phyloP scores from a whole-genome alignment of 2,113 vertebrate species.

The Centropus bengalensis region DNA sequence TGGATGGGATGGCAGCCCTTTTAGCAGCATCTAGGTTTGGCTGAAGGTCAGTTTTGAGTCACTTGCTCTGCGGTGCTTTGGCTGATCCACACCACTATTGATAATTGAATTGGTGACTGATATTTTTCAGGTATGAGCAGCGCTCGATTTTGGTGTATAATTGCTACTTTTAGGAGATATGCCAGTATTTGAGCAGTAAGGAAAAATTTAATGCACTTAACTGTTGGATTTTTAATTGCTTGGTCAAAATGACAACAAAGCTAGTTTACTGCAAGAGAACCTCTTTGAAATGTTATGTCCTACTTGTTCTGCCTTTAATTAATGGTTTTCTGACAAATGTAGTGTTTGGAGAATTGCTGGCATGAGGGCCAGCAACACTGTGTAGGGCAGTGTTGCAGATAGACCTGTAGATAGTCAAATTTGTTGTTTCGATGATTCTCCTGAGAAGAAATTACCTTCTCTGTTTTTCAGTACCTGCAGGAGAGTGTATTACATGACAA shows the following conservation, averaged over 20 bases:
- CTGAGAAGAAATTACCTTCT: background rate
- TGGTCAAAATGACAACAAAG: background rate
- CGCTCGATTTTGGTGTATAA: background rate
- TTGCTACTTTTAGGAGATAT: background rate
- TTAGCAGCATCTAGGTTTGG: background rate
- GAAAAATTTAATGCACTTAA: background rate
- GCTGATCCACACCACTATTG: background rate
- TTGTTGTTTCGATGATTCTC: background rate
- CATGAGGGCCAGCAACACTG: background rate
- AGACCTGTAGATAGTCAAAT: background rate
- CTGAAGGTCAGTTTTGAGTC: background rate
- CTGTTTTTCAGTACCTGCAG: background rate
- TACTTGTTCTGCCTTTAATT: background rate
- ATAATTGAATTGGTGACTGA: background rate
- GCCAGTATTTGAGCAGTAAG: background rate
- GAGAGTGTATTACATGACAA: background rate
- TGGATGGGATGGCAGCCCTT: background rate
- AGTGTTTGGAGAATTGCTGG: background rate
- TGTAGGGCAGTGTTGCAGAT: background rate
- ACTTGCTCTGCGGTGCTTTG: background rate
- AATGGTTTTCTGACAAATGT: background rate
- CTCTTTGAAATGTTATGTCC: background rate
- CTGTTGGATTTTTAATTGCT: background rate
- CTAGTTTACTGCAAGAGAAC: background rate
- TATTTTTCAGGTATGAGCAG: background rate